Conservation (phyloP, 2,888 invertebrate genomes). For the Stenolophus ochropezus region DNA sequence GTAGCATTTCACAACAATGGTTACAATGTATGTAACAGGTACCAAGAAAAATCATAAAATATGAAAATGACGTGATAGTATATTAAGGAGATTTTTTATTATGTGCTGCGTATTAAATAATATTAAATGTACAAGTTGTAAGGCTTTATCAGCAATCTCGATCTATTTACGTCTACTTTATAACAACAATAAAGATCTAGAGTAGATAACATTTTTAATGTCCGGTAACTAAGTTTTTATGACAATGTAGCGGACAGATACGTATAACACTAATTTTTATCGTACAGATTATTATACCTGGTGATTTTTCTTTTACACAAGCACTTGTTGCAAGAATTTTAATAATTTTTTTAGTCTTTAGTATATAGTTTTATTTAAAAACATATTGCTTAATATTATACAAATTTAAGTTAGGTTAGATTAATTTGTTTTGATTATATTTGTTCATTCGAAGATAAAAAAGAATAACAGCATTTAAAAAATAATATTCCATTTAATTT, state of each 20-base stretch:
- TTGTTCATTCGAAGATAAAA: too few species aligned
- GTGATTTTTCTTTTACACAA: too few species aligned
- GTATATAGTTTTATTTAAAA: too few species aligned
- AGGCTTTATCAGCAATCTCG: constrained; percentile 8
- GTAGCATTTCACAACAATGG: neutral
- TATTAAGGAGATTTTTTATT: constrained; percentile 2
- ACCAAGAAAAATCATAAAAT: neutral
- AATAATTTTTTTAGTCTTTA: too few species aligned
- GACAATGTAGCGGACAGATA: constrained; percentile 8
- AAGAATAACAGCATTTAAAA: too few species aligned
- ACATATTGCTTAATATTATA: too few species aligned
- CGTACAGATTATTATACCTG: too few species aligned
- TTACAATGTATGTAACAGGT: neutral
- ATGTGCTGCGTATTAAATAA: constrained; percentile 15
- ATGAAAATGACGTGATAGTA: constrained; percentile 25
- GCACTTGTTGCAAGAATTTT: too few species aligned
- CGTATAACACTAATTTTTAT: constrained; percentile 16
- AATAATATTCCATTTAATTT: too few species aligned
- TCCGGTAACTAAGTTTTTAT: constrained; percentile 21
- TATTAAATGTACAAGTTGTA: constrained; percentile 22
- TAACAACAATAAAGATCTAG: constrained; percentile 37
- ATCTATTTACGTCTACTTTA: constrained; percentile 36
- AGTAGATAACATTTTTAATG: constrained; percentile 36
- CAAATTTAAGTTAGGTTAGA: too few species aligned
- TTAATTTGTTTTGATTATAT: too few species aligned